Percentiles rank a stretch among this genome's conserved stretches.
Evolutionary conservation across 2,888 invertebrate genomes (phyloP).

Genomic region (Melangyna quadrimaculata): DNA sequence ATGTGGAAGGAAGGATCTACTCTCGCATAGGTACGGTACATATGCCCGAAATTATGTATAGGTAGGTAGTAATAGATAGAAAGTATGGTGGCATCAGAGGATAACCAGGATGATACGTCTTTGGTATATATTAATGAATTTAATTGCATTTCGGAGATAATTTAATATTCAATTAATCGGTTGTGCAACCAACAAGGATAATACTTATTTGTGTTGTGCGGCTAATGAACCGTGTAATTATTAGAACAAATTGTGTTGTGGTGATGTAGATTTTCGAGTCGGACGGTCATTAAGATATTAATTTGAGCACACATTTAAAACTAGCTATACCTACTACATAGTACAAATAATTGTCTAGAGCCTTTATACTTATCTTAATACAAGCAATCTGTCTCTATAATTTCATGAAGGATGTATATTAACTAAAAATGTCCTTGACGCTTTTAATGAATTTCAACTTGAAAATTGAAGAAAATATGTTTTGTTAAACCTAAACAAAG

Average conservation of each 20-base stretch:
- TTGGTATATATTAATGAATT: constrained; percentile 62
- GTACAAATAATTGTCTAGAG: background rate
- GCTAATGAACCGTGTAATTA: constrained; percentile 68
- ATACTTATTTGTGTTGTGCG: constrained; percentile 65
- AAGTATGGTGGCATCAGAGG: background rate
- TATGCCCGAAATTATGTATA: background rate
- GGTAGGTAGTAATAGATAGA: background rate
- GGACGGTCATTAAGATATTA: constrained; percentile 19
- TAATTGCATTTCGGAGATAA: constrained; percentile 64
- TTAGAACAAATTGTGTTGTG: constrained; percentile 61
- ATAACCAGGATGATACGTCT: constrained; percentile 36
- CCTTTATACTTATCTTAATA: no score
- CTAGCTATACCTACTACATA: background rate
- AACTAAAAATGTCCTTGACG: background rate
- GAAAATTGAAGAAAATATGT: background rate
- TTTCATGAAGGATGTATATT: background rate
- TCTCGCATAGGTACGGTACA: background rate
- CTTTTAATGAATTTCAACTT: background rate
- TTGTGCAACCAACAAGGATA: constrained; percentile 66
- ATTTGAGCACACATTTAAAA: background rate
- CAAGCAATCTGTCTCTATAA: background rate
- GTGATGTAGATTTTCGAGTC: background rate
- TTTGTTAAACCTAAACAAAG: background rate
- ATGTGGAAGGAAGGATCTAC: background rate
- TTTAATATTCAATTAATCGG: constrained; percentile 70